A percentile compares a stretch with the other conserved stretches of the same genome.
These are phyloP conservation scores for Zaprionus lachaisei DNA, from an alignment of 1,140 invertebrate genomes.

Conservation along the genomic window DNA sequence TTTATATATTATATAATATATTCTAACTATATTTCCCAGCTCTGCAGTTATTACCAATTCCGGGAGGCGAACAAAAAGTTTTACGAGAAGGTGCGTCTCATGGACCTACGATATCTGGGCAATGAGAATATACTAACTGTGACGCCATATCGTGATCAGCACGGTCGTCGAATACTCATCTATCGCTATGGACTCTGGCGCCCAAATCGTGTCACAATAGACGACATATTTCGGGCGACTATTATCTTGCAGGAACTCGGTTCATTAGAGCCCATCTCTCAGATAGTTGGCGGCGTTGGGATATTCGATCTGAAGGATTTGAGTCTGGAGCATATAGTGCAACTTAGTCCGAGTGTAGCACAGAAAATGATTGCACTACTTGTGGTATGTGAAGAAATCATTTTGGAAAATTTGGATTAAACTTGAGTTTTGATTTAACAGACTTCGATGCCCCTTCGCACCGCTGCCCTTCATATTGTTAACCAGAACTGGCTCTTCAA, in stretches of 20 bases:
- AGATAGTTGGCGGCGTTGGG: slow-evolving; percentile 91
- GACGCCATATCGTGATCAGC: slow-evolving; percentile 90
- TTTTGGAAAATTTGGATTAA: neutral
- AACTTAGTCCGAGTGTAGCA: slow-evolving; percentile 89
- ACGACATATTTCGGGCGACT: slow-evolving; percentile 90
- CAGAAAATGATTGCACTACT: slow-evolving; percentile 88
- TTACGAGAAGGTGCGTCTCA: slow-evolving; percentile 88
- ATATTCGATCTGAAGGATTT: slow-evolving; percentile 91
- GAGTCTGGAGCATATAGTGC: slow-evolving; percentile 89
- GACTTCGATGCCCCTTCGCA: slow-evolving; percentile 90
- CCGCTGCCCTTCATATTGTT: slow-evolving; percentile 90
- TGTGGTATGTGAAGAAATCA: slow-evolving; percentile 86
- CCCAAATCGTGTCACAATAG: slow-evolving; percentile 87
- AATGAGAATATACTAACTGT: slow-evolving; percentile 89
- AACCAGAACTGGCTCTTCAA: slow-evolving; percentile 93
- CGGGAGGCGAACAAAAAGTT: slow-evolving; percentile 90
- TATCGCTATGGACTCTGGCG: slow-evolving; percentile 88
- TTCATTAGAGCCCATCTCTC: slow-evolving; percentile 89
- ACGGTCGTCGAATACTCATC: slow-evolving; percentile 84
- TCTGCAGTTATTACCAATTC: slow-evolving; percentile 91
- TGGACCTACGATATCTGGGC: slow-evolving; percentile 88
- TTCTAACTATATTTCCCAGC: slow-evolving; percentile 83
- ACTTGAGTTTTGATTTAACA: slow-evolving; percentile 54
- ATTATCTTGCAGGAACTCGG: slow-evolving; percentile 90
- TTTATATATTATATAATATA: neutral